Evolutionary conservation across 1,140 invertebrate genomes (phyloP), one percentile per base, ranked within the genome.

Genomic region (Agrilus planipennis): DNA sequence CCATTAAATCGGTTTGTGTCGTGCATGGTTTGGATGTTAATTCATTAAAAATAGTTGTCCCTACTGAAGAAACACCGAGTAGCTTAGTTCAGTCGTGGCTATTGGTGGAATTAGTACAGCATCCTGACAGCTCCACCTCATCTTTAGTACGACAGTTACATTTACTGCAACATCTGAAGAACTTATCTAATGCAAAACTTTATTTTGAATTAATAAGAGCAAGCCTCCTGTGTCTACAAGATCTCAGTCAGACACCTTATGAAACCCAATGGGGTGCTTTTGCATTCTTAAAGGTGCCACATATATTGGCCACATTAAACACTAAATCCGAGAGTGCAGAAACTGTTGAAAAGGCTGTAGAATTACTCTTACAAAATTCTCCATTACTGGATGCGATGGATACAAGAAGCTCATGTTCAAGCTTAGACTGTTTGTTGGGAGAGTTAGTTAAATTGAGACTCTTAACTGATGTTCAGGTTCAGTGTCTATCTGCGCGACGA

Each of bases 231-330:
- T 88, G 84, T n/a, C 62, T 95, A 1, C 77, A 86, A 51, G 81
- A 89, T 61, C 78, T 77, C 1, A 77, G 79, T 34, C 80, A 79
- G 46, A 75, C 72, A 3, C 66, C 72, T 11, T 70, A 73, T 38
- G 87, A 91, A 51, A 78, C 89, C 2, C 79, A 90, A 53, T 95
- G 90, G 88, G 85, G 85, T 15, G 88, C 89, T 14, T 93, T 94
- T 57, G 88, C 83, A 9, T 93, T 93, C 60, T 68, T 95, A 0
- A 93, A 93, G 69, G 72, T 94, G 38, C 86, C 86, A 2, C 73
- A 82, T 52, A 77, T 87, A 39, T 69, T 89, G 10, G 75, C 77
- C 39, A 77, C 83, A 46, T 54, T 88, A 9, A 73, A 82, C 41
- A 65, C 65, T 3, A 60, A 70, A 35, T 10, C 34, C 5, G 71